These are phyloP conservation scores for Ephydatia muelleri DNA, from an alignment of 37 sponge, comb jelly and placozoan genomes.

Conservation along the genomic window DNA sequence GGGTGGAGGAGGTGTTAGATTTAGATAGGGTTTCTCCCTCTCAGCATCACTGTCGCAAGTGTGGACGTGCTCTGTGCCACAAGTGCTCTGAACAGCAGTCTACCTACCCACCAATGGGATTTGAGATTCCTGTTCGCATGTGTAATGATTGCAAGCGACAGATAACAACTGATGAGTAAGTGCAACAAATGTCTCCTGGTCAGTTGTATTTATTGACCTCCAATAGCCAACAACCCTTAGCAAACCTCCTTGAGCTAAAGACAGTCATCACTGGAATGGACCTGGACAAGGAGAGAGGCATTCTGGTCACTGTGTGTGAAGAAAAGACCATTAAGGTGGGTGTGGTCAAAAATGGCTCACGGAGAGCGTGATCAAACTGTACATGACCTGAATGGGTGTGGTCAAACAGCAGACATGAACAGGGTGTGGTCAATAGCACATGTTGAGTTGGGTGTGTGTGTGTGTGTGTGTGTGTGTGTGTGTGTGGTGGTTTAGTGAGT, in stretches of 20 bases:
- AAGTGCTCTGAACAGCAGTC: conserved; percentile 77
- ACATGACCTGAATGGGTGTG: no score
- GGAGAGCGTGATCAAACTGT: no score
- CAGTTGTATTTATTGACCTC: background rate
- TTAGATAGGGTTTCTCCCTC: background rate
- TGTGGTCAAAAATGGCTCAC: no score
- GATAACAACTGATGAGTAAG: conserved; percentile 93
- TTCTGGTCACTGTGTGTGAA: conserved; percentile 49
- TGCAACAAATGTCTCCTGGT: background rate
- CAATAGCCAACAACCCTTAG: conserved; percentile 70
- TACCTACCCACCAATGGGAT: conserved; percentile 90
- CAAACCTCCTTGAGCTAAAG: conserved; percentile 43
- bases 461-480: background rate
- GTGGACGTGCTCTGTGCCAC: conserved; percentile 93
- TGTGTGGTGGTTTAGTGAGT: background rate
- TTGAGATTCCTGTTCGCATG: conserved; percentile 94
- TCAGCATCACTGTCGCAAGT: conserved; percentile 97
- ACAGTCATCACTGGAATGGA: conserved; percentile 19
- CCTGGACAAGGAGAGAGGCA: conserved; percentile 41
- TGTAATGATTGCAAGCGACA: conserved; percentile 86
- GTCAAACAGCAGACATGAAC: no score
- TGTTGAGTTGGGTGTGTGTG: background rate
- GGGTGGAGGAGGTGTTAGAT: background rate
- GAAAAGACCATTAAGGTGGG: conserved; percentile 66
- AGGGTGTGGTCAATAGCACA: no score